Conservation (phyloP, 2,888 invertebrate genomes). For the Anodontia alba region DNA sequence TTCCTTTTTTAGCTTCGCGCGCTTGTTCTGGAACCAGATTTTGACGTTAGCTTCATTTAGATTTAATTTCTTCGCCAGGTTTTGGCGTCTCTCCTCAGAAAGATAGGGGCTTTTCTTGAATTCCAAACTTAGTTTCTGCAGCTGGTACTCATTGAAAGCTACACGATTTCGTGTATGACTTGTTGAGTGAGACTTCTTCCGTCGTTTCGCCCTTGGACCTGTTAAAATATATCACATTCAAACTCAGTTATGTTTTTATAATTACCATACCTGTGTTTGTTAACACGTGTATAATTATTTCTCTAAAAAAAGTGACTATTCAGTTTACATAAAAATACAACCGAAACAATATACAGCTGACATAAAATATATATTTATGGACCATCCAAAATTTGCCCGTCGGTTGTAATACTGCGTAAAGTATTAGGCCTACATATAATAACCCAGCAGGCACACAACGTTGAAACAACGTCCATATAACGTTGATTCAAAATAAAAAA, state of each 20-base stretch:
- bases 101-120: conserved; percentile 90
- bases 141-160: conserved; percentile 95
- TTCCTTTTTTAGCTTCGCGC: conserved; percentile 97
- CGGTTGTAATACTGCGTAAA: too few species aligned
- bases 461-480: too few species aligned
- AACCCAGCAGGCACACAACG: too few species aligned
- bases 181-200: conserved; percentile 11
- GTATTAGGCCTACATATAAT: too few species aligned
- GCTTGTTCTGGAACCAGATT: conserved; percentile 98
- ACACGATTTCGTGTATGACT: conserved; percentile 89
- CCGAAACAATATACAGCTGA: too few species aligned
- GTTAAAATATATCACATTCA: conserved; percentile 19
- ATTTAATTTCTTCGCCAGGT: conserved; percentile 95
- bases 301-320: too few species aligned
- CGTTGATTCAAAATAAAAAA: too few species aligned
- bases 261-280: too few species aligned
- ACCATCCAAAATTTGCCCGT: too few species aligned
- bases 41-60: conserved; percentile 98
- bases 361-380: too few species aligned
- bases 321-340: too few species aligned
- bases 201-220: conserved; percentile 58
- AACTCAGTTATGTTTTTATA: not conserved
- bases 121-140: conserved; percentile 94
- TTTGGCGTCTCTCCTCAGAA: conserved; percentile 95
- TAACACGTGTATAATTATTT: too few species aligned